These are phyloP conservation scores for Semibalanus balanoides DNA, from an alignment of 1,140 invertebrate species.

Conservation along the genomic window DNA sequence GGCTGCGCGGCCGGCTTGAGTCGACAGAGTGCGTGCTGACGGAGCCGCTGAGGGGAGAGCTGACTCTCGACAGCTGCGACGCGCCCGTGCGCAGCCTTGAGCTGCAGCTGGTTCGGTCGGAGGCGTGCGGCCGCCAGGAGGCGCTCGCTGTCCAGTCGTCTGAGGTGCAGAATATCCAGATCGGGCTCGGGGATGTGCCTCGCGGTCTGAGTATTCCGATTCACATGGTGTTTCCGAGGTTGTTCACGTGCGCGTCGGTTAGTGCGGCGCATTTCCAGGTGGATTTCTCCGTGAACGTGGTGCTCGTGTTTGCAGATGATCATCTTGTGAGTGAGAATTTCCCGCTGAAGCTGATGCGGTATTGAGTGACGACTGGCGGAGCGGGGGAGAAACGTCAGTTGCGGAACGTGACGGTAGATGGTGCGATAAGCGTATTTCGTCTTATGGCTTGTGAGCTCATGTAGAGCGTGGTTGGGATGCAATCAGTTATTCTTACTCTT, in stretches of 20 bases:
- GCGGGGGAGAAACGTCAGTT: too few relatives aligned
- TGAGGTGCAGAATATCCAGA: conserved; percentile 96
- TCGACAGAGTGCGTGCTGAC: conserved; percentile 64
- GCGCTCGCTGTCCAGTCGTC: conserved; percentile 43
- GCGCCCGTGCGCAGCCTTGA: conserved; percentile 82
- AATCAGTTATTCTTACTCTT: too few relatives aligned
- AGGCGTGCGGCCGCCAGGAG: conserved; percentile 90
- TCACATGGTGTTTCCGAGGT: conserved; percentile 84
- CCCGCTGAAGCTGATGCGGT: conserved; percentile 56
- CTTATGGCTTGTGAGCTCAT: too few relatives aligned
- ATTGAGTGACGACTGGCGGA: too few relatives aligned
- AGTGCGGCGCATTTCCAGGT: conserved; percentile 89
- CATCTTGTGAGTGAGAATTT: conserved; percentile 94
- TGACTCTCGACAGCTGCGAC: conserved; percentile 56
- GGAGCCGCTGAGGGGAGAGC: conserved; percentile 76
- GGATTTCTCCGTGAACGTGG: conserved; percentile 91
- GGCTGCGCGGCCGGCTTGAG: conserved; percentile 68
- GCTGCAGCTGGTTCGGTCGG: conserved; percentile 82
- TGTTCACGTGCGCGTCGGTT: conserved; percentile 89
- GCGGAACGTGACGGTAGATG: too few relatives aligned
- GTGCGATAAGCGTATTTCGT: too few relatives aligned
- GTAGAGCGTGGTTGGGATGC: too few relatives aligned
- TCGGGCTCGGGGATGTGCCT: conserved; percentile 79
- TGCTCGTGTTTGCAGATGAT: conserved; percentile 83
- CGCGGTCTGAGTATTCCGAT: conserved; percentile 72